Evolutionary conservation across 2,797 vertebrate species (phyloP).

Genomic region (Darevskia nairensis): DNA sequence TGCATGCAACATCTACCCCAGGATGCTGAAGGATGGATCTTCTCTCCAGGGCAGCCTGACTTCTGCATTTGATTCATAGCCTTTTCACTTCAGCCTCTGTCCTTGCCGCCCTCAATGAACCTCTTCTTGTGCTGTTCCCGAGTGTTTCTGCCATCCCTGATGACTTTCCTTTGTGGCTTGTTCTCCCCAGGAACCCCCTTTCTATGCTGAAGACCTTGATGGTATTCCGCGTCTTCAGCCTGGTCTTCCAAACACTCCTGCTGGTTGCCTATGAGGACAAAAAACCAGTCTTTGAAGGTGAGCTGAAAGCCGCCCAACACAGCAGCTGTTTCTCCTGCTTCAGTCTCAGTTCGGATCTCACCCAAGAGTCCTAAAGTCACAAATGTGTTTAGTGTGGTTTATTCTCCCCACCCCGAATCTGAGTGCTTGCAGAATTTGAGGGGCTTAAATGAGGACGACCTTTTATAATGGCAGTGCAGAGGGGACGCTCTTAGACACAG

Average conservation of each 20-base stretch:
- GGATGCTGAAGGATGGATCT: background rate
- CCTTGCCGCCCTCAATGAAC: rapidly evolving
- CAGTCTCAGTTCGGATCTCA: too few species aligned
- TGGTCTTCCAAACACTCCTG: conserved; percentile 65
- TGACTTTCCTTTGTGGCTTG: too few species aligned
- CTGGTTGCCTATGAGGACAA: conserved; percentile 47
- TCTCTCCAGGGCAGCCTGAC: background rate
- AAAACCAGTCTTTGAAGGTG: conserved; percentile 2
- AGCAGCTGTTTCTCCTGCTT: too few species aligned
- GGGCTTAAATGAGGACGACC: background rate
- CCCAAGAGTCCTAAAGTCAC: background rate
- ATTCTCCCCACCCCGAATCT: background rate
- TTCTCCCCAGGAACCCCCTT: conserved; percentile 43
- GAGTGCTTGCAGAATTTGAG: background rate
- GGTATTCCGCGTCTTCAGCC: conserved; percentile 48
- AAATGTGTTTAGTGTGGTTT: background rate
- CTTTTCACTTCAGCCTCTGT: rapidly evolving
- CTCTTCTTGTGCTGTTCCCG: rapidly evolving
- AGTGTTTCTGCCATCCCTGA: background rate
- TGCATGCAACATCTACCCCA: too few species aligned
- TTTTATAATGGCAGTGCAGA: too few species aligned
- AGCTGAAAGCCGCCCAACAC: background rate
- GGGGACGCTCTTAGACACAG: too few species aligned
- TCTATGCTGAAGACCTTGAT: conserved; percentile 57
- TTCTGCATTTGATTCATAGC: background rate